Evolutionary conservation across 64 coral and sea anemone species (phyloP).

Genomic region (Pachyseris speciosa): DNA sequence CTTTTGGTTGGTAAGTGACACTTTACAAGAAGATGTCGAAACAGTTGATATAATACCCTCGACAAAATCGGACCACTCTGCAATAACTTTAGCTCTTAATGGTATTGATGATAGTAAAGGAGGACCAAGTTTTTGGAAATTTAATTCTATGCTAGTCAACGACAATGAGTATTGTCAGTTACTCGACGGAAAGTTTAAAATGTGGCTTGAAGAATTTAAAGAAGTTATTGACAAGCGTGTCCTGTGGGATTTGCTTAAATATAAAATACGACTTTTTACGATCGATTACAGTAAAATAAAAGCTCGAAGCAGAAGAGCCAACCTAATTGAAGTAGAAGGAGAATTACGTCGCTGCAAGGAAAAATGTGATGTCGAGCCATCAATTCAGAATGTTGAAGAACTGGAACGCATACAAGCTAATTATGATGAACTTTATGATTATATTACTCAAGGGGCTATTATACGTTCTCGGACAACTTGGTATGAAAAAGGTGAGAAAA

Average conservation of each 20-base stretch:
- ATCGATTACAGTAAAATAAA: slow-evolving; percentile 35
- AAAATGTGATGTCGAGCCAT: background rate
- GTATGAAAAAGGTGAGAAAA: slow-evolving; percentile 70
- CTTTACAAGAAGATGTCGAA: slow-evolving; percentile 35
- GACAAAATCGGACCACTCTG: slow-evolving; percentile 30
- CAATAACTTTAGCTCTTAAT: slow-evolving; percentile 30
- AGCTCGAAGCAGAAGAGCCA: background rate
- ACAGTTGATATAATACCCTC: background rate
- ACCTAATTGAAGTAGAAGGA: background rate
- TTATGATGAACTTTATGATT: slow-evolving; percentile 43
- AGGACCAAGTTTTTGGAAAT: slow-evolving; percentile 29
- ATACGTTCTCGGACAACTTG: slow-evolving; percentile 36
- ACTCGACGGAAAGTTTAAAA: background rate
- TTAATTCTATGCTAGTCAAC: slow-evolving; percentile 33
- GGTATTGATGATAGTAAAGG: slow-evolving; percentile 7
- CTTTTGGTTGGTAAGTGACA: slow-evolving; percentile 43
- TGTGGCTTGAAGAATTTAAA: slow-evolving; percentile 11
- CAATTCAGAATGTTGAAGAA: background rate
- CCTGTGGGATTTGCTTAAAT: slow-evolving; percentile 56
- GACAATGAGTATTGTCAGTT: slow-evolving; percentile 24
- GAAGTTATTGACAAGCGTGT: slow-evolving; percentile 37
- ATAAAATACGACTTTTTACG: slow-evolving; percentile 52
- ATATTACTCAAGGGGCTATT: slow-evolving; percentile 29
- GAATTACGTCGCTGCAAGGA: background rate
- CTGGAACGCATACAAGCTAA: slow-evolving; percentile 8